phyloP scores from a whole-genome alignment of 2,888 invertebrate species.

The Drosophila kuntzei region DNA sequence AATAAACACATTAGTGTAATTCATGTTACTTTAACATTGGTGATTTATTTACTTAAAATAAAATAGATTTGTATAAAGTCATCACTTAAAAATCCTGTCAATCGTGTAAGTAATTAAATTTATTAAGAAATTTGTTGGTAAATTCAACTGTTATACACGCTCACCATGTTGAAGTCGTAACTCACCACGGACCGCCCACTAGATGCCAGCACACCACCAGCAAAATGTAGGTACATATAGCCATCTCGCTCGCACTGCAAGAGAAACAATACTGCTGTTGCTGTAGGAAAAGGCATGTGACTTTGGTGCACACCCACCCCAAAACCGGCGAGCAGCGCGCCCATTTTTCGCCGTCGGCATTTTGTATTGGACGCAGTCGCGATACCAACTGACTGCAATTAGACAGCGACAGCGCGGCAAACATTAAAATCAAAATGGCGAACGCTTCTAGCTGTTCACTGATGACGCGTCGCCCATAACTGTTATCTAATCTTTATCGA shows the following conservation, averaged over 20 bases:
- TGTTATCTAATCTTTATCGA: constrained; percentile 11
- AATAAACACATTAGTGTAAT: no score
- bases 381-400: constrained; percentile 51
- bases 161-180: constrained; percentile 29
- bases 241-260: constrained; percentile 36
- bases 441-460: constrained; percentile 11
- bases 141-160: constrained; percentile 51
- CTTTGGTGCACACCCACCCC: constrained; percentile 54
- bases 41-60: no score
- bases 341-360: constrained; percentile 74
- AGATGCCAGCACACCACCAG: constrained; percentile 37
- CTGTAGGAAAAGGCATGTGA: constrained; percentile 1
- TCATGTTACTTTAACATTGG: no score
- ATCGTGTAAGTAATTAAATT: neutral
- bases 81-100: neutral
- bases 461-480: constrained; percentile 14
- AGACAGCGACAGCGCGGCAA: constrained; percentile 43
- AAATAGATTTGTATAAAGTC: neutral
- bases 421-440: constrained; percentile 60
- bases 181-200: constrained; percentile 55
- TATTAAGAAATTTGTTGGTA: neutral
- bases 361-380: constrained; percentile 63
- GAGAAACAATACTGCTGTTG: constrained; percentile 11
- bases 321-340: constrained; percentile 46
- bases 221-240: neutral